Percentiles rank a stretch among this genome's conserved stretches.
phyloP scores from a whole-genome alignment of 2,113 vertebrate species.

The Camelus dromedarius region DNA sequence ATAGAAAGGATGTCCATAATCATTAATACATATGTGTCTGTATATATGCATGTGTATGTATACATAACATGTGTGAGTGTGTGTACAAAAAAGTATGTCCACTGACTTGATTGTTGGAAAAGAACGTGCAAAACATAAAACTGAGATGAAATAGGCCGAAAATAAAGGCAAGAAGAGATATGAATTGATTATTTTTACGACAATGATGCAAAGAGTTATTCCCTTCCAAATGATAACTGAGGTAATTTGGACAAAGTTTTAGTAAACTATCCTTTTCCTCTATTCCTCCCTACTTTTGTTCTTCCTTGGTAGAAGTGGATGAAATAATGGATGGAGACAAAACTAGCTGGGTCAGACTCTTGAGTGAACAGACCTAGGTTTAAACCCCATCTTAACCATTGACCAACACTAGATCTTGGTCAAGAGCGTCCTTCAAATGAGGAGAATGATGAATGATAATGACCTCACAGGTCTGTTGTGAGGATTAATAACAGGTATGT shows the following conservation, averaged over 20 bases:
- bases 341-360: background rate
- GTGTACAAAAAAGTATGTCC: background rate
- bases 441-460: background rate
- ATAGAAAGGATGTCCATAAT: background rate
- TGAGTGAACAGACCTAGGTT: background rate
- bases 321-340: background rate
- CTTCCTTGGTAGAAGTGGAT: background rate
- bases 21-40: background rate
- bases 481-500: background rate
- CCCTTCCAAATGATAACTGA: background rate
- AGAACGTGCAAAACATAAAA: conserved; percentile 23
- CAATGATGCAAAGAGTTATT: background rate
- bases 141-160: background rate
- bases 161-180: background rate
- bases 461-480: background rate
- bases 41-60: background rate
- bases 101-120: background rate
- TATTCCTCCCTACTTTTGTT: background rate
- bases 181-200: background rate
- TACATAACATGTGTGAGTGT: background rate
- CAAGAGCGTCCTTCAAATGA: background rate
- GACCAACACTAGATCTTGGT: background rate
- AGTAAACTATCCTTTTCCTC: background rate
- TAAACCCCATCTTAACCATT: background rate
- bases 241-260: background rate